phyloP scores from a whole-genome alignment of 2,888 invertebrate species.

The Oscheius sp. region DNA sequence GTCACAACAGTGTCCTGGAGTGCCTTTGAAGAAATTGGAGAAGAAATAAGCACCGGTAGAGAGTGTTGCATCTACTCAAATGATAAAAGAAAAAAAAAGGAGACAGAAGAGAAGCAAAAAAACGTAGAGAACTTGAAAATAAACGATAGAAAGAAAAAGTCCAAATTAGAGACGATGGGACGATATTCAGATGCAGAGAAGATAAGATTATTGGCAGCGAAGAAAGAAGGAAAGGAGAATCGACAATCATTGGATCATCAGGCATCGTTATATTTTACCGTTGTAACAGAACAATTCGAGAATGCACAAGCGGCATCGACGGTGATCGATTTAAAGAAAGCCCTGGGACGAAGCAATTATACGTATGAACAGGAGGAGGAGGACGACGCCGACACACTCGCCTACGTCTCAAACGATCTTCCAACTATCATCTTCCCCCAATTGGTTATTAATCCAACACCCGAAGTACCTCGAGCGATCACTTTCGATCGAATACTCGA shows the following conservation, averaged over 20 bases:
- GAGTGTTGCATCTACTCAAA: not conserved
- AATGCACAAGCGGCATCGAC: constrained; percentile 1
- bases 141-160: too few relatives aligned
- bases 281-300: constrained; percentile 11
- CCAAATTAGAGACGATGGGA: too few relatives aligned
- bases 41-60: not conserved
- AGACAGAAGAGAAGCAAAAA: not conserved
- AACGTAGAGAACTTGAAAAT: too few relatives aligned
- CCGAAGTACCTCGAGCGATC: not conserved
- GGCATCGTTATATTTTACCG: constrained; percentile 14
- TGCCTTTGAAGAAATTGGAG: too few relatives aligned
- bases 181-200: too few relatives aligned
- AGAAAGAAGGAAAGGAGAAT: too few relatives aligned
- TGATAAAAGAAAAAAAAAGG: not conserved
- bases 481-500: not conserved
- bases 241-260: too few relatives aligned
- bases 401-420: not conserved
- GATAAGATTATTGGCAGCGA: too few relatives aligned
- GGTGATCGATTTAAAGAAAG: constrained; percentile 2
- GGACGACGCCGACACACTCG: constrained; percentile 10
- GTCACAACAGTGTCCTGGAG: too few relatives aligned
- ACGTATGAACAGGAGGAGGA: constrained; percentile 1
- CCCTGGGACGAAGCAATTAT: not conserved
- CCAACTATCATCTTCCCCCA: constrained; percentile 11
- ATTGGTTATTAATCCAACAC: not conserved